Evolutionary conservation across 2,888 invertebrate genomes (phyloP).

Genomic region (Trichacis sp.): DNA sequence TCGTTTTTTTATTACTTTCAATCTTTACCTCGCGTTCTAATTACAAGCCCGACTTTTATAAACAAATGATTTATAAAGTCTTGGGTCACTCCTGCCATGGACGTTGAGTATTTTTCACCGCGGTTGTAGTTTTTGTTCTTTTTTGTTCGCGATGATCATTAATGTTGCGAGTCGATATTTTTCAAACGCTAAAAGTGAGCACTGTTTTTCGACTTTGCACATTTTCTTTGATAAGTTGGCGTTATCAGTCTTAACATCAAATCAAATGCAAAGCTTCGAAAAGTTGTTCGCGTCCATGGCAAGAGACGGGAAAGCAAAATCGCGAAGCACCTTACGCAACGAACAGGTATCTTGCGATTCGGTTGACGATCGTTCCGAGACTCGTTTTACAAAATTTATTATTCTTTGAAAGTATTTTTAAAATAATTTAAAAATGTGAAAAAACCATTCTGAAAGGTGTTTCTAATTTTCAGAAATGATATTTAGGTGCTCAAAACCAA

Average conservation of each 20-base stretch:
- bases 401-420: no score
- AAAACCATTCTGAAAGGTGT: no score
- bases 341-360: slow-evolving; percentile 4
- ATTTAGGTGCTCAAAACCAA: no score
- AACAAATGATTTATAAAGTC: slow-evolving; percentile 26
- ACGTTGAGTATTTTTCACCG: slow-evolving; percentile 48
- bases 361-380: not conserved
- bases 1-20: slow-evolving; percentile 8
- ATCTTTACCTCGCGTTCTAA: slow-evolving; percentile 7
- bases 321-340: slow-evolving; percentile 1
- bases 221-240: slow-evolving; percentile 25
- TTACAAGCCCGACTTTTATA: slow-evolving; percentile 9
- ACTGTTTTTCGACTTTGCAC: slow-evolving; percentile 5
- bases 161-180: not conserved
- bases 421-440: no score
- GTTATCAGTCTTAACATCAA: slow-evolving; percentile 61
- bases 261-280: slow-evolving; percentile 59
- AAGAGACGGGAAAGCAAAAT: slow-evolving; percentile 47
- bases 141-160: not conserved
- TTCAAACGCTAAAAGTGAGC: not conserved
- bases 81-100: slow-evolving; percentile 59
- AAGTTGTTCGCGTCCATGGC: slow-evolving; percentile 58
- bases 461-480: no score
- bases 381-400: not conserved
- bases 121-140: not conserved